Conservation (phyloP, 2,113 vertebrate species). For the Ginglymostoma cirratum region DNA sequence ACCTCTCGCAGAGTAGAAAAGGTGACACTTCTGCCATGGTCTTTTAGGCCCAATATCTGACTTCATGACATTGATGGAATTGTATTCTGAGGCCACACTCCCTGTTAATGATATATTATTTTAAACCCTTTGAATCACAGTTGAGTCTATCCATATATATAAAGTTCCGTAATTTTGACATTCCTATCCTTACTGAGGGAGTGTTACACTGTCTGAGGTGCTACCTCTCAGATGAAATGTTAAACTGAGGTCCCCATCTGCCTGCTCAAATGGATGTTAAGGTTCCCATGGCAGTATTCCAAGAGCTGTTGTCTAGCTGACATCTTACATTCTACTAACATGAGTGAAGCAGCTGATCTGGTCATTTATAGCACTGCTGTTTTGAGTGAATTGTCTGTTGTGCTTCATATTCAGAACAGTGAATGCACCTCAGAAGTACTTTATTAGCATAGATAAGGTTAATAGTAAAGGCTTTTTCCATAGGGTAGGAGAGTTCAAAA, state of each 20-base stretch:
- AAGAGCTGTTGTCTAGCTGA: neutral
- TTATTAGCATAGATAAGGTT: no score
- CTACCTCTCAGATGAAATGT: neutral
- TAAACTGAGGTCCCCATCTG: neutral
- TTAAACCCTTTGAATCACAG: neutral
- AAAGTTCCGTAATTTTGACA: neutral
- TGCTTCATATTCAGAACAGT: no score
- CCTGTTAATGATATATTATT: neutral
- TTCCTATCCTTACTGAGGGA: neutral
- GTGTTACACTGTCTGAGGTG: neutral
- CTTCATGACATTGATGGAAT: neutral
- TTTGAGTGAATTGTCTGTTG: no score
- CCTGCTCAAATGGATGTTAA: neutral
- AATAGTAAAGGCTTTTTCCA: no score
- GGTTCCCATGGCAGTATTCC: neutral
- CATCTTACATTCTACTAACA: neutral
- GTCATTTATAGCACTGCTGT: neutral
- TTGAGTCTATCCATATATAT: neutral
- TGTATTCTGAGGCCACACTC: neutral
- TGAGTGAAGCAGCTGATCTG: neutral
- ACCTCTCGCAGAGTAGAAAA: neutral
- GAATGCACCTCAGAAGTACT: no score
- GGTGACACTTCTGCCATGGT: neutral
- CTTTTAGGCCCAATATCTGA: neutral
- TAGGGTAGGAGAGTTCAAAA: no score